Evolutionary conservation across 2,888 invertebrate species (phyloP).

Genomic region (Drosophila picticornis): DNA sequence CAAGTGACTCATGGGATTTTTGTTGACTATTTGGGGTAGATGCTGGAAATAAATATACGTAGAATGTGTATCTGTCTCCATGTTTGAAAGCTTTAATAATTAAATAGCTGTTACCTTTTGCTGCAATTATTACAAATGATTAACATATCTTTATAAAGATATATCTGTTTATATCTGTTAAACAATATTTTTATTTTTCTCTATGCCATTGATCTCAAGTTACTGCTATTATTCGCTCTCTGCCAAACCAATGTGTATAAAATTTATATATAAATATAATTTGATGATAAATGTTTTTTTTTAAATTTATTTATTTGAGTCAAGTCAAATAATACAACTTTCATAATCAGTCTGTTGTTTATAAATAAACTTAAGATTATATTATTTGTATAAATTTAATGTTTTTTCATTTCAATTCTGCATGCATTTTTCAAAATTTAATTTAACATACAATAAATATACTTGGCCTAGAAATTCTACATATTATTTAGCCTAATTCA

Average conservation of each 20-base stretch:
- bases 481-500: constrained; percentile 1
- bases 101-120: neutral
- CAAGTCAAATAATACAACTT: neutral
- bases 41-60: neutral
- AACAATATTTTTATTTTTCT: too few relatives aligned
- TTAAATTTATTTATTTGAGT: neutral
- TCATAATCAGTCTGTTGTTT: neutral
- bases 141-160: too few relatives aligned
- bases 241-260: neutral
- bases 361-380: neutral
- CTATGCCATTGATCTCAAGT: neutral
- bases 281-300: neutral
- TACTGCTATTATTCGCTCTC: neutral
- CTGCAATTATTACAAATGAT: neutral
- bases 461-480: neutral
- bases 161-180: neutral
- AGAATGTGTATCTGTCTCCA: neutral
- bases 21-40: neutral
- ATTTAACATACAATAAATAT: neutral
- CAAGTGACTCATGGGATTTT: neutral
- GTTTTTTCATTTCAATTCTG: neutral
- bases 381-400: neutral
- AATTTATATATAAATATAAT: neutral
- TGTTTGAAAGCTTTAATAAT: neutral
- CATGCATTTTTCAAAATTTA: neutral